A percentile compares a stretch with the other conserved stretches of the same genome.
phyloP scores from a whole-genome alignment of 2,797 vertebrate species.

The Percopsis omiscomaycus region DNA sequence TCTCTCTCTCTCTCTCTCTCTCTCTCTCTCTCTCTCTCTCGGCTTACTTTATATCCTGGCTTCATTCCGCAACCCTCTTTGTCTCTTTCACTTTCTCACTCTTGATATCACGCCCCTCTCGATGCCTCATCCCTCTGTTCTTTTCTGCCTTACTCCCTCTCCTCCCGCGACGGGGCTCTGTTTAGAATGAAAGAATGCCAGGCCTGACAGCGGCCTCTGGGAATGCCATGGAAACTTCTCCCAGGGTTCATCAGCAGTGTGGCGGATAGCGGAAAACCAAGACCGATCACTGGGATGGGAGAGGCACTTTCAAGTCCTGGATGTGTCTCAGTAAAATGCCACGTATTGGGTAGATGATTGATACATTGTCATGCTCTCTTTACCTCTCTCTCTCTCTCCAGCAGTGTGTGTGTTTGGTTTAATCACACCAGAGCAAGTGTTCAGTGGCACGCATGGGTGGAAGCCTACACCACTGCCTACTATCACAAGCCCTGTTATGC shows the following conservation, averaged over 20 bases:
- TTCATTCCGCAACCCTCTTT: conserved; percentile 15
- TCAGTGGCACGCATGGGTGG: conserved; percentile 37
- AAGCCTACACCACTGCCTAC: conserved; percentile 17
- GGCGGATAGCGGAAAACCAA: conserved; percentile 8
- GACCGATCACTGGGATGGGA: neutral
- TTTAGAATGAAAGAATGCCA: conserved; percentile 24
- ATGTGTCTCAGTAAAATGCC: neutral
- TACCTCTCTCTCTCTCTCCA: neutral
- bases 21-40: conserved; percentile 3
- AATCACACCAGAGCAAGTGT: conserved; percentile 42
- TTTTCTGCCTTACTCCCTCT: neutral
- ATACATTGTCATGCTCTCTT: conserved; percentile 15
- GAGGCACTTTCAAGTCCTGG: neutral
- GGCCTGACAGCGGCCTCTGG: conserved; percentile 26
- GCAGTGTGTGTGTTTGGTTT: conserved; percentile 22
- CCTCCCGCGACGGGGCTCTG: conserved; percentile 6
- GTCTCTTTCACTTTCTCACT: conserved; percentile 21
- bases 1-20: conserved; percentile 1
- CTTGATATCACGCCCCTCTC: conserved; percentile 20
- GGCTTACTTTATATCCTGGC: conserved; percentile 17
- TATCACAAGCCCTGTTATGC: conserved; percentile 18
- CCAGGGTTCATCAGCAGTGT: conserved; percentile 26
- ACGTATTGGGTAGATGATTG: neutral
- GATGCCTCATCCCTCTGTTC: conserved; percentile 14
- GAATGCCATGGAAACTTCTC: conserved; percentile 32